Base-by-base conservation (phyloP, 2,113 vertebrate species). In the Motacilla tschutschensis region DNA sequence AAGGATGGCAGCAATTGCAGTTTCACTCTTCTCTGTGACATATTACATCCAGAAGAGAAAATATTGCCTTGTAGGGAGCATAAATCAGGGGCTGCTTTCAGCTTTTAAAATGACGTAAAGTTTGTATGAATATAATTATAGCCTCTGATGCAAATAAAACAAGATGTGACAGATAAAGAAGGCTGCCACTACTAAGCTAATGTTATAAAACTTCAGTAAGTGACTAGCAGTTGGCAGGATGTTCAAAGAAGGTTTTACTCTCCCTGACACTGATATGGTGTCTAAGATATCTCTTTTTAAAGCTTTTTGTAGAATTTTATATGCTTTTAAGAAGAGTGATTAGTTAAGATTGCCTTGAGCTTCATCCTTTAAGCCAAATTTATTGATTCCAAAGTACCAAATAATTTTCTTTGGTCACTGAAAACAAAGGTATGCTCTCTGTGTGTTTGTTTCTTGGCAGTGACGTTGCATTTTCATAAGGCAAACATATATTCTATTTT, bases 141-240 rank as follows among this genome's bases (percentile, higher is more conserved):
- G 89, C 62, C 48, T 93, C 79, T 74, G 91, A 88, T 81, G 92
- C 87, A 93, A 93, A 91, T 95, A 94, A 94, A 94, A 95, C 92
- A 94, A 93, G 94, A 94, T 80, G 84, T 93, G 89, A 88, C 93
- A 90, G 88, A 78, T 83, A 75, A 54, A 91, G 93, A 93, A 91
- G 60, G 75, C 72, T 63, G 57, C 90, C 89, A 57, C 77, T 91
- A 60, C 78, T 91, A 73, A 89, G 78, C 48, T 87, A 74, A 53
- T 40, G 79, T 85, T 59, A 87, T 93, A 95, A 95, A 95, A 96
- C 70, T 92, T 89, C 65, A 40, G 69, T 71, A 80, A 94, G 89
- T 81, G 83, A 93, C 90, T 91, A 63, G 83, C 62, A 55, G 51
- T 83, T 95, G 94, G 94, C 93, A 94, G 51, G 46, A 88, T 62